Conservation (phyloP, 2,888 invertebrate species). For the Aporophyla nigra region DNA sequence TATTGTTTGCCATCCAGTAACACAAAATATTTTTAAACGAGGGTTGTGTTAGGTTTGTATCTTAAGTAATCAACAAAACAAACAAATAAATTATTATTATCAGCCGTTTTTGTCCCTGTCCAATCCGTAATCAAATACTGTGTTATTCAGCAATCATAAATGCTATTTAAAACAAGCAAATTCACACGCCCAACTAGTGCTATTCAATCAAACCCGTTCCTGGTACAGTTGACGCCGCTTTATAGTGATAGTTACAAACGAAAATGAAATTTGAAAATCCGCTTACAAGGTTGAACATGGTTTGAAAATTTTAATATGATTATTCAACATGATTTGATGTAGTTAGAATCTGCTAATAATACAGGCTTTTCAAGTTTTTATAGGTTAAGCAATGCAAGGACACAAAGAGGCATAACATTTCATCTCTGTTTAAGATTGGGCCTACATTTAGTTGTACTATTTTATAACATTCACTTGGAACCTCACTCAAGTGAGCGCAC, state of each 20-base stretch:
- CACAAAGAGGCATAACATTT: background rate
- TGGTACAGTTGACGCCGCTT: constrained; percentile 20
- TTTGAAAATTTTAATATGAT: background rate
- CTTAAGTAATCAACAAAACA: no score
- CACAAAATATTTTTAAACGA: no score
- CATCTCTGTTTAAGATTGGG: background rate
- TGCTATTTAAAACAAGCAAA: background rate
- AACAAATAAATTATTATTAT: no score
- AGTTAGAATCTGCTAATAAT: background rate
- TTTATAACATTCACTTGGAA: background rate
- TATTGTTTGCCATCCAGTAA: no score
- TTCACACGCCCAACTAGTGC: constrained; percentile 5
- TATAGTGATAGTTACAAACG: background rate
- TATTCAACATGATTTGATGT: background rate
- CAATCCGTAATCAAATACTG: background rate
- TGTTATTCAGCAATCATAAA: background rate
- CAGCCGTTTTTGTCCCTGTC: no score
- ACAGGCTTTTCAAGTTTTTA: background rate
- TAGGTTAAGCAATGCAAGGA: no score
- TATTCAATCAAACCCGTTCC: constrained; percentile 28
- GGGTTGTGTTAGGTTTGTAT: no score
- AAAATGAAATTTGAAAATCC: constrained; percentile 15
- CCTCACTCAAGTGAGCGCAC: background rate
- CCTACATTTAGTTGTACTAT: background rate
- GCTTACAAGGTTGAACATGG: background rate